Conservation (phyloP, 2,113 vertebrate species). For the Aramus guarauna region DNA sequence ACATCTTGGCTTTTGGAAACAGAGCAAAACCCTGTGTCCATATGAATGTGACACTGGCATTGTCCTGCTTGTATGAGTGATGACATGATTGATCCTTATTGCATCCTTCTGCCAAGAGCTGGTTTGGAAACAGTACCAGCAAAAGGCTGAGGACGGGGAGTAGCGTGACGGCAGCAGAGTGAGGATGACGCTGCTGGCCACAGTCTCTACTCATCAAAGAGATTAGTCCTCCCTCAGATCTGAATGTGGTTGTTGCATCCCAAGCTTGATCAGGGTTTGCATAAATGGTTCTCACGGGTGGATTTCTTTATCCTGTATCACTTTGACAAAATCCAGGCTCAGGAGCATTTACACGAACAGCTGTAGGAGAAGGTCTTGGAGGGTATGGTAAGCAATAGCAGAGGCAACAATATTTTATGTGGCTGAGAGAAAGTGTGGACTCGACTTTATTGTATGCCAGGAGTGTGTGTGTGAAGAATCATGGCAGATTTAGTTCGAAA, state of each 20-base stretch:
- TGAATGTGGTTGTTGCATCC: rapidly evolving
- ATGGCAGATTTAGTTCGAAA: neutral
- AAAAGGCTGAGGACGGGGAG: neutral
- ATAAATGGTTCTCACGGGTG: rapidly evolving
- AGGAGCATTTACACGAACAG: neutral
- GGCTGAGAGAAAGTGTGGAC: neutral
- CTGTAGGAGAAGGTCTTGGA: neutral
- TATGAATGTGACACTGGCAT: neutral
- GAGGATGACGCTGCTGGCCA: neutral
- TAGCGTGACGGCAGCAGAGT: neutral
- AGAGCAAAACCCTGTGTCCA: neutral
- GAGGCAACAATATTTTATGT: neutral
- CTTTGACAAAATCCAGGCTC: neutral
- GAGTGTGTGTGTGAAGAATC: neutral
- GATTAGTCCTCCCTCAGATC: neutral
- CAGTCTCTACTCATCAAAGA: neutral
- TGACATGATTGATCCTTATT: neutral
- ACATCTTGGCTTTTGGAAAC: neutral
- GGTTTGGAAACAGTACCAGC: neutral
- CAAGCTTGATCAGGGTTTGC: neutral
- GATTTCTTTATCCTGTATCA: neutral
- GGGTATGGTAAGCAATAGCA: neutral
- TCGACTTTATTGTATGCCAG: neutral
- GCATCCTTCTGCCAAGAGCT: neutral
- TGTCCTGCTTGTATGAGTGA: neutral